Conservation (phyloP, 2,797 vertebrate genomes). For the Iguana delicatissima region DNA sequence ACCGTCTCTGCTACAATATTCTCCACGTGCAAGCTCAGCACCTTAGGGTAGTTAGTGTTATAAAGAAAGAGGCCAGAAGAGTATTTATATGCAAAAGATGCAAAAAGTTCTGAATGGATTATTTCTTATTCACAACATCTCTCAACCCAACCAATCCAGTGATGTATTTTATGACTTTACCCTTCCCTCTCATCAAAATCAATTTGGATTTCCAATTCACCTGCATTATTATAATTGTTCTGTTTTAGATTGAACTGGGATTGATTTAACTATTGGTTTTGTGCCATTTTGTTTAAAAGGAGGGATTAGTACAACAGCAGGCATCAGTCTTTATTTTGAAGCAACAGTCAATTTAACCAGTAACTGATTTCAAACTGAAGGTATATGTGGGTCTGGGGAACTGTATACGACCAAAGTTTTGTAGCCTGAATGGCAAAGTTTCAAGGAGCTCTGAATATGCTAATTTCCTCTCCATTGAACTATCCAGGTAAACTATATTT, state of each 20-base stretch:
- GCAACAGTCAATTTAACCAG: background rate
- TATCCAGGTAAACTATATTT: background rate
- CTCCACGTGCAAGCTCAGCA: background rate
- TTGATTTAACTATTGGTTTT: background rate
- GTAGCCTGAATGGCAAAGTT: background rate
- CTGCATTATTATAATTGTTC: background rate
- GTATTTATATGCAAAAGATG: no score
- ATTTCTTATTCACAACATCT: background rate
- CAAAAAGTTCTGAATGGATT: no score
- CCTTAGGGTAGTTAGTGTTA: background rate
- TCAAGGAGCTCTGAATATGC: background rate
- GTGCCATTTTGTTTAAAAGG: background rate
- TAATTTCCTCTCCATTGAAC: background rate
- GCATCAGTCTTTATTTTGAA: slow-evolving; percentile 2
- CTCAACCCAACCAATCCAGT: background rate
- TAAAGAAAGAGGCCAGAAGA: background rate
- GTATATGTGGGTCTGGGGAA: background rate
- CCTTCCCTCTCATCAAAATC: background rate
- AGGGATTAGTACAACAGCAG: background rate
- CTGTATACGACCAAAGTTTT: background rate
- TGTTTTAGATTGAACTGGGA: background rate
- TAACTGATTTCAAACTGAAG: background rate
- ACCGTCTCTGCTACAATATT: no score
- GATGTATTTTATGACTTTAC: background rate
- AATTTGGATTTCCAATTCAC: background rate